Percentiles rank a stretch among this genome's conserved stretches.
phyloP scores from a whole-genome alignment of 1,140 invertebrate species.

The Amyelois transitella region DNA sequence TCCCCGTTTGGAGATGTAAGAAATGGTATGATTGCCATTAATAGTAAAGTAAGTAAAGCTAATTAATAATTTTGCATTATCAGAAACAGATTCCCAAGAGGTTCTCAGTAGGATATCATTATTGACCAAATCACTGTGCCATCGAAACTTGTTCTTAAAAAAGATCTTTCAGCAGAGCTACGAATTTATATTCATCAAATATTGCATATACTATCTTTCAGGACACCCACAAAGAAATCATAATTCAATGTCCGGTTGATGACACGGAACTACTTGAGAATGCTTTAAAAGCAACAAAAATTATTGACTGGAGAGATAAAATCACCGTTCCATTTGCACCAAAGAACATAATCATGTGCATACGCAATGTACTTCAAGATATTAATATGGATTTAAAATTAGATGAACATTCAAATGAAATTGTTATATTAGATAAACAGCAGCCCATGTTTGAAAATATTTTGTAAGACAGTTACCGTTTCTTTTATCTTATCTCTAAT shows the following conservation, averaged over 20 bases:
- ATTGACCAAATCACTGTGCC: not conserved
- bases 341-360: not conserved
- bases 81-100: not conserved
- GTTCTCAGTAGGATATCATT: not conserved
- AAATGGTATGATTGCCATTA: conserved; percentile 12
- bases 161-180: not conserved
- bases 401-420: not conserved
- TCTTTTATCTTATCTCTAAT: too few species aligned
- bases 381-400: not conserved
- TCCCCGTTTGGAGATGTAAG: conserved; percentile 4
- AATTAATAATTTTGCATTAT: not conserved
- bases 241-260: conserved; percentile 30
- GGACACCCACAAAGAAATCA: conserved; percentile 25
- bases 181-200: not conserved
- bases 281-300: conserved; percentile 29
- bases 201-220: conserved; percentile 11
- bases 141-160: too few species aligned
- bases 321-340: not conserved
- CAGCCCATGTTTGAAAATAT: not conserved
- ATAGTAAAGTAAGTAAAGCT: conserved; percentile 12
- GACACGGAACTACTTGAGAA: conserved; percentile 34
- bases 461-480: too few species aligned
- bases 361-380: not conserved
- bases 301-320: conserved; percentile 30
- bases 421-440: not conserved